Percentiles rank a stretch among this genome's conserved stretches.
phyloP scores from a whole-genome alignment of 2,888 invertebrate species.

The Tyria jacobaeae region DNA sequence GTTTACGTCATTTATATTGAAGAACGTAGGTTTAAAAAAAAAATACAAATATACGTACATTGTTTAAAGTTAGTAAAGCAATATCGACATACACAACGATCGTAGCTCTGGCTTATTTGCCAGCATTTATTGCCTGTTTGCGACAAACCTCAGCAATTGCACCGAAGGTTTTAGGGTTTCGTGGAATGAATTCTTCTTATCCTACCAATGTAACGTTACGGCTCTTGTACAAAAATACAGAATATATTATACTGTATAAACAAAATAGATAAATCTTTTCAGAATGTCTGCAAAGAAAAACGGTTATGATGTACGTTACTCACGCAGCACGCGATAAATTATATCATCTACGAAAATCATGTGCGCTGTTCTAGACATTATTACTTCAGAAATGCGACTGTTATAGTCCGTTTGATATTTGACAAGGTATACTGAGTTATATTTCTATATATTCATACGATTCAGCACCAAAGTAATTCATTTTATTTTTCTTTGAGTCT shows the following conservation, averaged over 20 bases:
- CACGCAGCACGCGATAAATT: slow-evolving; percentile 35
- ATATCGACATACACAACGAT: slow-evolving; percentile 62
- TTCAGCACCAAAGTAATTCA: neutral
- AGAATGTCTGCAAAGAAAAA: slow-evolving; percentile 53
- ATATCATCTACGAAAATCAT: slow-evolving; percentile 35
- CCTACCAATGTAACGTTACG: slow-evolving; percentile 58
- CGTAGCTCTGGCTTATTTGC: slow-evolving; percentile 62
- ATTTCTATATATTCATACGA: slow-evolving; percentile 6
- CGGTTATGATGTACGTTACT: slow-evolving; percentile 42
- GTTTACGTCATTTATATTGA: slow-evolving; percentile 20
- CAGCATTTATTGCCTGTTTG: slow-evolving; percentile 69
- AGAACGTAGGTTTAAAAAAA: slow-evolving; percentile 36
- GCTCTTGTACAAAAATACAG: slow-evolving; percentile 54
- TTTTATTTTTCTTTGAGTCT: too few species aligned
- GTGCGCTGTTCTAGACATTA: slow-evolving; percentile 23
- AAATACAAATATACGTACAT: slow-evolving; percentile 36
- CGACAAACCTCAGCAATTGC: slow-evolving; percentile 69
- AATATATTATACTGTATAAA: slow-evolving; percentile 66
- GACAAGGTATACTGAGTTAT: slow-evolving; percentile 4
- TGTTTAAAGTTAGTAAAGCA: slow-evolving; percentile 52
- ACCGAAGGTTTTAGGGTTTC: slow-evolving; percentile 68
- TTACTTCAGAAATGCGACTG: slow-evolving; percentile 13
- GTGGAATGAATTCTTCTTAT: slow-evolving; percentile 68
- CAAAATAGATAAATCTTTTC: slow-evolving; percentile 61
- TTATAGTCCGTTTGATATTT: slow-evolving; percentile 13